Evolutionary conservation across 2,797 vertebrate species (phyloP).

Genomic region (Meda fulgida): DNA sequence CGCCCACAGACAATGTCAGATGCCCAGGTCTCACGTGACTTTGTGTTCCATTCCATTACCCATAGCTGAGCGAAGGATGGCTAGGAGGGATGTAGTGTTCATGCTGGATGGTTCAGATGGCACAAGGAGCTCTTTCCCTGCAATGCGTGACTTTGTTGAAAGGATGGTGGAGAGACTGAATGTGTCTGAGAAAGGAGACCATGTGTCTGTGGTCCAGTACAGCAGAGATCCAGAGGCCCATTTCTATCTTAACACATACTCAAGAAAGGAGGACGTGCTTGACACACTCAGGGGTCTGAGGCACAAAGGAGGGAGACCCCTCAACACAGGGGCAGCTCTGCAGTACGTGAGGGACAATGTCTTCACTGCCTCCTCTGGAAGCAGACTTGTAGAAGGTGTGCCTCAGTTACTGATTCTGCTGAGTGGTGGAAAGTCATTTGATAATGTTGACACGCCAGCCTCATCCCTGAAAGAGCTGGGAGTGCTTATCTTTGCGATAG

Average conservation of each 20-base stretch:
- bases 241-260: slow-evolving; percentile 57
- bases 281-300: slow-evolving; percentile 69
- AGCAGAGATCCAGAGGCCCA: slow-evolving; percentile 51
- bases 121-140: slow-evolving; percentile 66
- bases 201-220: slow-evolving; percentile 60
- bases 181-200: slow-evolving; percentile 62
- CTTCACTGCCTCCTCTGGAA: slow-evolving; percentile 50
- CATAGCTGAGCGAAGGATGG: slow-evolving; percentile 39
- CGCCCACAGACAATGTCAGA: not conserved
- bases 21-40: not conserved
- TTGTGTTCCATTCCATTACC: slow-evolving; percentile 17
- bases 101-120: slow-evolving; percentile 62
- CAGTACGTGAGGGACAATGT: slow-evolving; percentile 53
- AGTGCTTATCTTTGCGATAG: slow-evolving; percentile 56
- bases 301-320: slow-evolving; percentile 75
- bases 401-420: slow-evolving; percentile 56
- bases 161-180: slow-evolving; percentile 76
- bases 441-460: slow-evolving; percentile 46
- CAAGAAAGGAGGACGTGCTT: slow-evolving; percentile 65
- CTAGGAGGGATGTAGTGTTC: slow-evolving; percentile 55
- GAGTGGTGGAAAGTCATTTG: slow-evolving; percentile 47
- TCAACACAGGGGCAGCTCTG: slow-evolving; percentile 76
- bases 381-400: slow-evolving; percentile 32
- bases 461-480: slow-evolving; percentile 51
- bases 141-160: slow-evolving; percentile 74